Conservation (phyloP, 2,113 vertebrate species). For the Pelusios castaneus region DNA sequence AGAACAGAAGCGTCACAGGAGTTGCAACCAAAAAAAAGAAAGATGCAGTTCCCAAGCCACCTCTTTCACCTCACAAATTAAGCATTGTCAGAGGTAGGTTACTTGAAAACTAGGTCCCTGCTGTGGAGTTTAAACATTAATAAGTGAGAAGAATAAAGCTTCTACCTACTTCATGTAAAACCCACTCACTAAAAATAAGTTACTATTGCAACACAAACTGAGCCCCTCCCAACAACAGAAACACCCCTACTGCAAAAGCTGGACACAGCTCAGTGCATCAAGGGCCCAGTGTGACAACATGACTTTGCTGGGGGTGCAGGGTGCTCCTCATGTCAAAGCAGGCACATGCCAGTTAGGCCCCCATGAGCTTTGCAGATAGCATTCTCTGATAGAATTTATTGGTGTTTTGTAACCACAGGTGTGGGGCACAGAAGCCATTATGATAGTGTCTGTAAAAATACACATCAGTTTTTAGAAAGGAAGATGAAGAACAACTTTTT, state of each 20-base stretch:
- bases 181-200: conserved; percentile 60
- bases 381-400: conserved; percentile 42
- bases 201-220: conserved; percentile 64
- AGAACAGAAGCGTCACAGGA: conserved; percentile 98
- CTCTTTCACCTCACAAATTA: conserved; percentile 97
- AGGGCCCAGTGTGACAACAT: conserved; percentile 6
- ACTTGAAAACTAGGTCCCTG: conserved; percentile 70
- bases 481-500: conserved; percentile 32
- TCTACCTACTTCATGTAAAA: conserved; percentile 65
- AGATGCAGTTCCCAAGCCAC: conserved; percentile 96
- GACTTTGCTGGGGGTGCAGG: conserved; percentile 21
- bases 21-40: conserved; percentile 99
- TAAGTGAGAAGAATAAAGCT: conserved; percentile 68
- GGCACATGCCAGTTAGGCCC: conserved; percentile 44
- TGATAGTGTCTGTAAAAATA: conserved; percentile 49
- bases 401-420: conserved; percentile 8
- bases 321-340: conserved; percentile 23
- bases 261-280: conserved; percentile 39
- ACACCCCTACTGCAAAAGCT: conserved; percentile 59
- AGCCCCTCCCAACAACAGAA: conserved; percentile 25
- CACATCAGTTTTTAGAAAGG: neutral
- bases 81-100: conserved; percentile 97
- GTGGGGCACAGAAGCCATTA: conserved; percentile 54
- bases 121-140: conserved; percentile 69
- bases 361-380: conserved; percentile 38